Percentiles rank a stretch among this genome's conserved stretches.
These are phyloP conservation scores for Sinonovacula constricta DNA, from an alignment of 1,140 invertebrate genomes.

Conservation along the genomic window DNA sequence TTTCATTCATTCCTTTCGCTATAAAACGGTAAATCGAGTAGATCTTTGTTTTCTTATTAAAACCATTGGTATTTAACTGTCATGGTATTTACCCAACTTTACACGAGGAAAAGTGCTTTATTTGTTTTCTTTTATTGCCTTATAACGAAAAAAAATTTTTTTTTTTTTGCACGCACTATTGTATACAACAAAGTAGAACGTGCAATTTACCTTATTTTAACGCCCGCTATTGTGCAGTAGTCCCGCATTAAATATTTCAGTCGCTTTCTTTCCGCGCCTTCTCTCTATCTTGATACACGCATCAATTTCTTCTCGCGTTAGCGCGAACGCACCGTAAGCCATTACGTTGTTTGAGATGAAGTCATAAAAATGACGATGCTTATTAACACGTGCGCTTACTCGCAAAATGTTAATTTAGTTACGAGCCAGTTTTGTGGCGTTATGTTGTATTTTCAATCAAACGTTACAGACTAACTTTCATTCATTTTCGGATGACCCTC, in stretches of 20 bases:
- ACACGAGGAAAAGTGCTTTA: too few species aligned
- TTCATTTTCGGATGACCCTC: background rate
- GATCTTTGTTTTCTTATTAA: too few species aligned
- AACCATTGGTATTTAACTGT: too few species aligned
- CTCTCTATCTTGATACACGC: background rate
- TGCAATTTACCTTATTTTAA: too few species aligned
- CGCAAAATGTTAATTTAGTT: background rate
- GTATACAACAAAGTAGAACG: too few species aligned
- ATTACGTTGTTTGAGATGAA: background rate
- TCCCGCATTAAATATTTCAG: constrained; percentile 1
- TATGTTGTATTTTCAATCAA: background rate
- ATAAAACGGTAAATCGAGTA: too few species aligned
- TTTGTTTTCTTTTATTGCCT: too few species aligned
- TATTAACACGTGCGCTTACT: background rate
- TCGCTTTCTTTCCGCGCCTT: background rate
- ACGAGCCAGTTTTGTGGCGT: background rate
- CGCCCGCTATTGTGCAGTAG: too few species aligned
- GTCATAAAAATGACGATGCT: background rate
- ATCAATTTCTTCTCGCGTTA: background rate
- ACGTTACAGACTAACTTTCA: background rate
- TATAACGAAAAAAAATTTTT: too few species aligned
- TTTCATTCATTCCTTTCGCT: too few species aligned
- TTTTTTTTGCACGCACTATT: too few species aligned
- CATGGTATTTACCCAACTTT: too few species aligned
- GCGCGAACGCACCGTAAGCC: background rate